Conservation (phyloP, 2,888 invertebrate genomes). For the Coronaproctus castanopsis region DNA sequence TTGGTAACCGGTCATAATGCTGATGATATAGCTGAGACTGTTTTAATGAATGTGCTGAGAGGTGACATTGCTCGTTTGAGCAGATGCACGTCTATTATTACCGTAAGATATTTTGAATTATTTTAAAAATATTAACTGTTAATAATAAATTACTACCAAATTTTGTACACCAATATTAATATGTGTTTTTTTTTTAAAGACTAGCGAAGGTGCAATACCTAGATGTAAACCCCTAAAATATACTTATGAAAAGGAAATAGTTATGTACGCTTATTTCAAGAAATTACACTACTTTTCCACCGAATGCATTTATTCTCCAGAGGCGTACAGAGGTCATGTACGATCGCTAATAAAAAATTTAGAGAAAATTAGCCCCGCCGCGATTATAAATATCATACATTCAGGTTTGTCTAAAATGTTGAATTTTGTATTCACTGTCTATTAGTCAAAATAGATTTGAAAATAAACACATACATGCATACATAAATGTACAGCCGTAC, state of each 20-base stretch:
- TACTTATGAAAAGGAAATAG: slow-evolving; percentile 96
- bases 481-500: too few species aligned
- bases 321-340: slow-evolving; percentile 88
- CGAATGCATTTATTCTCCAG: slow-evolving; percentile 95
- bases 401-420: slow-evolving; percentile 41
- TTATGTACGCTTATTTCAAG: slow-evolving; percentile 95
- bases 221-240: slow-evolving; percentile 92
- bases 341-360: slow-evolving; percentile 79
- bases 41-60: slow-evolving; percentile 88
- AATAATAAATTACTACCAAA: background rate
- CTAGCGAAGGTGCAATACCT: slow-evolving; percentile 61
- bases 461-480: too few species aligned
- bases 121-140: slow-evolving; percentile 10
- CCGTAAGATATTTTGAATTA: slow-evolving; percentile 33
- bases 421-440: background rate
- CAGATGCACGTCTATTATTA: slow-evolving; percentile 75
- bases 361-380: slow-evolving; percentile 75
- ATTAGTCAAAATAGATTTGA: too few species aligned
- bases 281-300: slow-evolving; percentile 94
- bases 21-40: slow-evolving; percentile 96
- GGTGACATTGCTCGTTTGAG: slow-evolving; percentile 87
- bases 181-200: slow-evolving; percentile 30
- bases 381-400: slow-evolving; percentile 82
- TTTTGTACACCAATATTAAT: background rate
- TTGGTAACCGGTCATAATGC: slow-evolving; percentile 95